These are phyloP conservation scores for Tachuris rubrigastra DNA, from an alignment of 2,113 vertebrate genomes.

Conservation along the genomic window DNA sequence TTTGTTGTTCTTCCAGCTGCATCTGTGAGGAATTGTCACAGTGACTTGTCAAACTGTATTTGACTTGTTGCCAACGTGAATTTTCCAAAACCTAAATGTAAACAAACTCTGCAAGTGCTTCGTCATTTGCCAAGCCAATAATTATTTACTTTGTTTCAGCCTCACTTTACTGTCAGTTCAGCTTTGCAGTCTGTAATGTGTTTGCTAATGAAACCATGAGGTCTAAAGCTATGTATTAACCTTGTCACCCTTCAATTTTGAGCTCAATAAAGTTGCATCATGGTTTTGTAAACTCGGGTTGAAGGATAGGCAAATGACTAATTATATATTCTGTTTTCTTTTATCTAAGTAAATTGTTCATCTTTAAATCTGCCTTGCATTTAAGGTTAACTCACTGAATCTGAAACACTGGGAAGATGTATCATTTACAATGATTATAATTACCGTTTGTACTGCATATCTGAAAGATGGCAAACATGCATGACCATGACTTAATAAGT, in stretches of 20 bases:
- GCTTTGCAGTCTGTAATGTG: conserved; percentile 81
- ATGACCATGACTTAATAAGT: conserved; percentile 5
- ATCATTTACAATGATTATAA: conserved; percentile 44
- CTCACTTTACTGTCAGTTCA: conserved; percentile 81
- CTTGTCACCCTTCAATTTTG: conserved; percentile 81
- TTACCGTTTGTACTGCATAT: conserved; percentile 43
- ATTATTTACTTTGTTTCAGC: conserved; percentile 85
- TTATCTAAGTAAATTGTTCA: conserved; percentile 79
- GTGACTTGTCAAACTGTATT: conserved; percentile 83
- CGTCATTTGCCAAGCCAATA: conserved; percentile 80
- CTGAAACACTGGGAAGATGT: conserved; percentile 35
- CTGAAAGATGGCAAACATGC: conserved; percentile 31
- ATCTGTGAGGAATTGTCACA: conserved; percentile 88
- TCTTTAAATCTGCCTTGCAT: conserved; percentile 76
- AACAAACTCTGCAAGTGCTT: conserved; percentile 84
- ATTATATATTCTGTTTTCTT: conserved; percentile 77
- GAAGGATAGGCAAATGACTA: conserved; percentile 79
- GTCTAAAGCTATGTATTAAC: conserved; percentile 83
- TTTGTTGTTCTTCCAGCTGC: conserved; percentile 84
- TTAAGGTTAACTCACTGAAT: conserved; percentile 71
- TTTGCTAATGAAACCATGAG: conserved; percentile 83
- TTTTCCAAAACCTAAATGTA: conserved; percentile 82
- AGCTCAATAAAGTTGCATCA: conserved; percentile 81
- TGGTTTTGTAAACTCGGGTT: conserved; percentile 80
- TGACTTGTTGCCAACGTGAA: conserved; percentile 82